These are phyloP conservation scores for Caenorhabditis sp. DNA, from an alignment of 2,888 invertebrate genomes.

Conservation along the genomic window DNA sequence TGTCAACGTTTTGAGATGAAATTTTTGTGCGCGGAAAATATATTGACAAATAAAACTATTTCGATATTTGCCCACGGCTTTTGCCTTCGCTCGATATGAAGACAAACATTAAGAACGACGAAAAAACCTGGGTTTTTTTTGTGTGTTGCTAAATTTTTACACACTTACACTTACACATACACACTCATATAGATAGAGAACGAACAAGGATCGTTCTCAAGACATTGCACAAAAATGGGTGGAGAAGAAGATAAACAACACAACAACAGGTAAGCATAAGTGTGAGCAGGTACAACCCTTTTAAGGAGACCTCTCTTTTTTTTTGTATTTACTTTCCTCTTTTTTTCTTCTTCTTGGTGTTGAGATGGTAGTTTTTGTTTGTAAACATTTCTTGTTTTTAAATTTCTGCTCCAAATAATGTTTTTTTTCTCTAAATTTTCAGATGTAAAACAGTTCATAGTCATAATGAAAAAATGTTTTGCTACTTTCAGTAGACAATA, in stretches of 20 bases:
- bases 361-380: too few species aligned
- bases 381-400: too few species aligned
- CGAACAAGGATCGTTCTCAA: too few species aligned
- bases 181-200: background rate
- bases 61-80: background rate
- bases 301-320: too few species aligned
- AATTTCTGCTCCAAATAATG: too few species aligned
- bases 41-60: background rate
- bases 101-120: background rate
- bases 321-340: too few species aligned
- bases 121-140: background rate
- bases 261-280: background rate
- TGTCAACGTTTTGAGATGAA: background rate
- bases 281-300: background rate
- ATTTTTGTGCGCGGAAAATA: background rate
- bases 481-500: too few species aligned
- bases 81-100: background rate
- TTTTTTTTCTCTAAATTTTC: too few species aligned
- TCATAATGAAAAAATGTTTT: too few species aligned
- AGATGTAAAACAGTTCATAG: too few species aligned
- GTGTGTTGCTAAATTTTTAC: background rate
- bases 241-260: background rate
- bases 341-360: too few species aligned
- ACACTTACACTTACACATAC: background rate
- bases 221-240: background rate